Conservation (phyloP, 2,113 vertebrate genomes). For the Catagonus wagneri region DNA sequence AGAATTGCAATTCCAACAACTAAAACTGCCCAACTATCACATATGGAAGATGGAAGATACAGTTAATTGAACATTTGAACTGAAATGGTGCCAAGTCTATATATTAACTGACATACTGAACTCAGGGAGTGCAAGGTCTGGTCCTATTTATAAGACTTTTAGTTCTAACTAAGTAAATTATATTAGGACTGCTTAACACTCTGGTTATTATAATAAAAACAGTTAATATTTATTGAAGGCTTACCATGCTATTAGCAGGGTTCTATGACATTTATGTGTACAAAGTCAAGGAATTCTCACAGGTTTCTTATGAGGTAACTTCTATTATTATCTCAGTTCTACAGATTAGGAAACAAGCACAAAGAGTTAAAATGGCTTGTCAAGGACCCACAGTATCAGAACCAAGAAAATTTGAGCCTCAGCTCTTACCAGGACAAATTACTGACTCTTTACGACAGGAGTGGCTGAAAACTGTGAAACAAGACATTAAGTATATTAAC, state of each 20-base stretch:
- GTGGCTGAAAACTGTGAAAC: background rate
- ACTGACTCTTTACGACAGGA: background rate
- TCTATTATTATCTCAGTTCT: background rate
- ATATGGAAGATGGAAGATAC: background rate
- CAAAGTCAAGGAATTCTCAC: background rate
- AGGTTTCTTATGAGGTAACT: background rate
- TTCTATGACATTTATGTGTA: background rate
- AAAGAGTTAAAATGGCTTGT: background rate
- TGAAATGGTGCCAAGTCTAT: background rate
- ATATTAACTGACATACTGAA: slow-evolving; percentile 2
- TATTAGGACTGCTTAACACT: background rate
- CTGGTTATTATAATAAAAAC: background rate
- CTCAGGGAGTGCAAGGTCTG: background rate
- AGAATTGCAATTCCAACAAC: background rate
- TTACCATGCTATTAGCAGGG: background rate
- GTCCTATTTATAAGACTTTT: background rate
- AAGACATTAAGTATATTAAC: background rate
- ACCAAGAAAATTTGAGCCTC: background rate
- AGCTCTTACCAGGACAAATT: background rate
- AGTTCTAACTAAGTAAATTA: background rate
- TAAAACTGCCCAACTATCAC: background rate
- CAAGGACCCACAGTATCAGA: background rate
- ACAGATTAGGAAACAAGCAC: background rate
- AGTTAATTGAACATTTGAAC: background rate
- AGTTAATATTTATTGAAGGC: background rate